Base-by-base conservation (phyloP, 2,888 invertebrate genomes). In the Aspidiotus destructor region DNA sequence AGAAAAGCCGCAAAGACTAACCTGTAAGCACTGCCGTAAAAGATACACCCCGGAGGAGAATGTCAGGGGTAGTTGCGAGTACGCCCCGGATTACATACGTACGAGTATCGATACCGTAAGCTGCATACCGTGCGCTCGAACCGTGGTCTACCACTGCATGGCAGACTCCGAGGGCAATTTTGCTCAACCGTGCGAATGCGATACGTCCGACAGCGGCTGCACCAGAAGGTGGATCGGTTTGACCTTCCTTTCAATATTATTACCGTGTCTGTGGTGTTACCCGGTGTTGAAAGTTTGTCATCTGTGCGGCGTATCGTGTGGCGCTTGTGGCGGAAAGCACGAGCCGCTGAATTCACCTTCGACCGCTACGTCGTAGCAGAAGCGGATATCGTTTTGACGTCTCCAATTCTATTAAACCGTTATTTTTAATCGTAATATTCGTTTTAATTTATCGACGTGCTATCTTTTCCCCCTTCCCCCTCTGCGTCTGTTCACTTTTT, bases 251-350 rank as follows among this genome's bases (percentile, higher is more conserved):
- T 90, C 91, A 70, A 79, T 94, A 72, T 80, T 95, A 74, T 88
- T 95, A 75, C 96, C 96, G 73, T 96, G 96, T 79, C 82, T 97
- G 75, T 96, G 95, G 84, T 89, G 92, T 80, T 96, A 96, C 81
- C 85, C 88, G 74, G 92, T 93, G 70, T 82, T 95, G 72, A 86
- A 87, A 74, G 86, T 89, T 74, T 86, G 88, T 75, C 93, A 94
- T 79, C 84, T 85, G 80, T 87, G 89, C 75, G 91, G 91, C 64
- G 83, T 88, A 71, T 82, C 84, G 67, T 90, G 92, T 75, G 87
- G 87, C 70, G 77, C 89, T 69, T 92, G 68, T 44, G 95, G 93
- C 68, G 92, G 92, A 8, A 83, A 84, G 73, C 95, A 95, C 69
- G 71, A 73, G 17, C 73, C 74, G 53, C 8, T 55, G 15, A 62